Evolutionary conservation across 2,113 vertebrate species (phyloP).

Genomic region (Sebastes schlegelii): DNA sequence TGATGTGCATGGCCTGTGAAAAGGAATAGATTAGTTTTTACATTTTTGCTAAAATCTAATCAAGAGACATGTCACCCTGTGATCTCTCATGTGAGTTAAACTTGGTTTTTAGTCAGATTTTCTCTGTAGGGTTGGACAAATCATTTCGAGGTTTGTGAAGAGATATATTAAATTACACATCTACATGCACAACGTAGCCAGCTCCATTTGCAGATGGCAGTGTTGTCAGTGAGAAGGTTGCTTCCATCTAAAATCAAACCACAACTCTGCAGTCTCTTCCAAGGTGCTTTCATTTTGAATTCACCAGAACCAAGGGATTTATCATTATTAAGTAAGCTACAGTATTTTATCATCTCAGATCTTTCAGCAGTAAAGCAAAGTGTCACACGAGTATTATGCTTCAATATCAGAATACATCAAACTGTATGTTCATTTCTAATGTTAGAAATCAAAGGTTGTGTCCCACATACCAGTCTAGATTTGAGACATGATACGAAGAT

Average conservation of each 20-base stretch:
- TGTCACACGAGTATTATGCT: neutral
- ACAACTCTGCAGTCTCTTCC: neutral
- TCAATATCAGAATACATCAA: neutral
- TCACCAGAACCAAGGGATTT: neutral
- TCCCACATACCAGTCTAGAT: neutral
- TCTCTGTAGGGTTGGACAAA: neutral
- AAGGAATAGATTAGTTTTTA: constrained; percentile 3
- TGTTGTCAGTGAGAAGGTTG: constrained; percentile 25
- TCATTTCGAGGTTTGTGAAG: neutral
- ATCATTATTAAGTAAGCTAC: neutral
- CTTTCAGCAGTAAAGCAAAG: neutral
- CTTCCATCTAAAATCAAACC: neutral
- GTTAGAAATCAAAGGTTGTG: neutral
- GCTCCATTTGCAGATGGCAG: constrained; percentile 52
- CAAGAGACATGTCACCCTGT: neutral
- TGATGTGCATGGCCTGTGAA: neutral
- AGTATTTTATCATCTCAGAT: neutral
- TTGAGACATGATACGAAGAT: neutral
- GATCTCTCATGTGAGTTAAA: neutral
- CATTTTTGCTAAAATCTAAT: neutral
- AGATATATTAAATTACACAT: neutral
- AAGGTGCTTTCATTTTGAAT: neutral
- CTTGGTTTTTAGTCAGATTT: neutral
- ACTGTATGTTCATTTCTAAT: neutral
- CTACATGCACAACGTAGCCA: neutral